Conservation (phyloP, 1,140 invertebrate species). For the Dinoponera quadriceps region DNA sequence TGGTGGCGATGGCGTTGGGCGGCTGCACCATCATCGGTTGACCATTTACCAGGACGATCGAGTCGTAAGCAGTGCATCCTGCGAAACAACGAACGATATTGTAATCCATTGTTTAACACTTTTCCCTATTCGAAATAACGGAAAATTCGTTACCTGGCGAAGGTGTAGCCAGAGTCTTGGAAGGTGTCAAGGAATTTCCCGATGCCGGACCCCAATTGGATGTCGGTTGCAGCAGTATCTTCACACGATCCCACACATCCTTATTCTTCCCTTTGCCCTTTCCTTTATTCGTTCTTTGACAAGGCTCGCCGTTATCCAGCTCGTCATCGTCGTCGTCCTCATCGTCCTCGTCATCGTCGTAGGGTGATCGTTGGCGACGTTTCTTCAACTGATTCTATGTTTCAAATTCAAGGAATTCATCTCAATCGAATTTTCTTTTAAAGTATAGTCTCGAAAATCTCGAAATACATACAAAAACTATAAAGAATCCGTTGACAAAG, state of each 20-base stretch:
- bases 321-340: conserved; percentile 77
- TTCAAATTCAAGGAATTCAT: conserved; percentile 11
- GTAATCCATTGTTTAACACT: background rate
- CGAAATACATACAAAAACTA: too few relatives aligned
- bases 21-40: conserved; percentile 85
- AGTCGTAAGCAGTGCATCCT: conserved; percentile 81
- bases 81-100: conserved; percentile 45
- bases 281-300: conserved; percentile 56
- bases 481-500: too few relatives aligned
- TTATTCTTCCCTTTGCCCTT: conserved; percentile 68
- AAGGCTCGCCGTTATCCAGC: conserved; percentile 68
- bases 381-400: conserved; percentile 77
- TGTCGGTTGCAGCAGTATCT: conserved; percentile 87
- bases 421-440: too few relatives aligned
- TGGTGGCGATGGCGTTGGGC: conserved; percentile 59
- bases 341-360: conserved; percentile 76
- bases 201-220: conserved; percentile 88
- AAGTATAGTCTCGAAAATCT: too few relatives aligned
- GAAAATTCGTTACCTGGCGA: conserved; percentile 76
- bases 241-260: conserved; percentile 80
- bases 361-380: conserved; percentile 70
- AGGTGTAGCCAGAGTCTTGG: conserved; percentile 78
- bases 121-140: background rate
- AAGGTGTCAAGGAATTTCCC: conserved; percentile 79
- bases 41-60: conserved; percentile 87